These are phyloP conservation scores for Acyrthosiphon pisum DNA, from an alignment of 1,140 invertebrate species.

Conservation along the genomic window DNA sequence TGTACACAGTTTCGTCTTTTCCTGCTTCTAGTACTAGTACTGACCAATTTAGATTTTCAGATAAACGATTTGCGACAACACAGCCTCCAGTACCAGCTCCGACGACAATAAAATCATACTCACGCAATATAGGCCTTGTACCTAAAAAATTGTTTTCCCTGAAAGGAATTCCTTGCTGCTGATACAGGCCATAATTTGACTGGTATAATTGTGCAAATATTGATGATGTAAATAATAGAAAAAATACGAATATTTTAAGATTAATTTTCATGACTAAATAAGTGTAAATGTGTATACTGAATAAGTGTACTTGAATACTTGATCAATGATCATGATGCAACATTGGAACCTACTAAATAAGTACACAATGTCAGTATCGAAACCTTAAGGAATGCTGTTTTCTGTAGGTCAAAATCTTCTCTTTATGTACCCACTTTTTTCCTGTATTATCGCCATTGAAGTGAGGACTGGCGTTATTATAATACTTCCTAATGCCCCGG, in stretches of 20 bases:
- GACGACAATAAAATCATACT: constrained; percentile 63
- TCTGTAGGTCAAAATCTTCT: not conserved
- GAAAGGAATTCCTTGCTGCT: too few species aligned
- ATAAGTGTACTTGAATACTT: not conserved
- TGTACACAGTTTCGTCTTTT: constrained; percentile 72
- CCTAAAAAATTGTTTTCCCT: too few species aligned
- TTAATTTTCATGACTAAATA: not conserved
- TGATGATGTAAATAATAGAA: too few species aligned
- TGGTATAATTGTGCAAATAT: not conserved
- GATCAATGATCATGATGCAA: not conserved
- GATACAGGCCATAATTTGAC: too few species aligned
- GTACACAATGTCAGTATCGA: too few species aligned
- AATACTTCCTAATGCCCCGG: too few species aligned
- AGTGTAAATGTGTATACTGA: too few species aligned
- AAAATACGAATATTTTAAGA: too few species aligned
- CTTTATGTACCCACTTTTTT: not conserved
- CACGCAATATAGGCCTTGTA: not conserved
- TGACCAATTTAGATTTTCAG: constrained; percentile 64
- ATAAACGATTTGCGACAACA: constrained; percentile 68
- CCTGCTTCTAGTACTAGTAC: constrained; percentile 74
- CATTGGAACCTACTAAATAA: too few species aligned
- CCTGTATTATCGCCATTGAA: too few species aligned
- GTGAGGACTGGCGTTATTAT: too few species aligned
- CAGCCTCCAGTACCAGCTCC: constrained; percentile 69
- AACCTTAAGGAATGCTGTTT: not conserved